These are phyloP conservation scores for Ophiothrix spiculata DNA, from an alignment of 35 echinoderm and acorn worm genomes.

Conservation along the genomic window DNA sequence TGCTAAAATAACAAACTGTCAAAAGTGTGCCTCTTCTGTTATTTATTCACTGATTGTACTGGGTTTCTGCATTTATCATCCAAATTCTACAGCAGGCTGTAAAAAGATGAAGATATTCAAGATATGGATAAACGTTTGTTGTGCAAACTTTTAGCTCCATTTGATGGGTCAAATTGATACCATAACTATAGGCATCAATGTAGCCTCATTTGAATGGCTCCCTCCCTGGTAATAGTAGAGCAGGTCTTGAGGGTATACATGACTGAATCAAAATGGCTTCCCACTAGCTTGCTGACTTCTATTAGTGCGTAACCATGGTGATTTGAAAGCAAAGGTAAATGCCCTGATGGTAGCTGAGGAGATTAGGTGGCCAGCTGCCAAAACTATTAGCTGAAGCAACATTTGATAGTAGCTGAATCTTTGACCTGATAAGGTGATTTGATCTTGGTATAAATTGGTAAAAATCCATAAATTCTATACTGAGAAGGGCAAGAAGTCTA, in stretches of 20 bases:
- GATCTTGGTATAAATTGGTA: too few species aligned
- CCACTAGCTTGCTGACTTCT: not conserved
- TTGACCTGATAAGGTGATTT: not conserved
- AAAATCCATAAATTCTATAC: too few species aligned
- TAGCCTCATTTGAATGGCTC: too few species aligned
- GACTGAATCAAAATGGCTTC: slow-evolving; percentile 15
- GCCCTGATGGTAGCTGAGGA: not conserved
- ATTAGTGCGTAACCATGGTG: not conserved
- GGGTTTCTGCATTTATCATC: not conserved
- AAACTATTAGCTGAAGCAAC: not conserved
- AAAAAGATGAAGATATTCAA: not conserved
- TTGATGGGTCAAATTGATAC: not conserved
- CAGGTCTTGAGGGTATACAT: slow-evolving; percentile 11
- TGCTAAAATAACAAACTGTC: too few species aligned
- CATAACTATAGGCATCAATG: not conserved
- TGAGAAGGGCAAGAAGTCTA: too few species aligned
- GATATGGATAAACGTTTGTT: not conserved
- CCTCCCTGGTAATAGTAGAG: too few species aligned
- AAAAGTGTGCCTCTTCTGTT: too few species aligned
- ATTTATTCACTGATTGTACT: not conserved
- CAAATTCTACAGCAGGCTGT: not conserved
- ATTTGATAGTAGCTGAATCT: not conserved
- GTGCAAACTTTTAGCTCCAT: not conserved
- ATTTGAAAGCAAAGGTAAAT: not conserved
- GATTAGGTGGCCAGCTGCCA: not conserved